Base-by-base conservation (phyloP, 2,888 invertebrate species). In the Tinea pellionella region DNA sequence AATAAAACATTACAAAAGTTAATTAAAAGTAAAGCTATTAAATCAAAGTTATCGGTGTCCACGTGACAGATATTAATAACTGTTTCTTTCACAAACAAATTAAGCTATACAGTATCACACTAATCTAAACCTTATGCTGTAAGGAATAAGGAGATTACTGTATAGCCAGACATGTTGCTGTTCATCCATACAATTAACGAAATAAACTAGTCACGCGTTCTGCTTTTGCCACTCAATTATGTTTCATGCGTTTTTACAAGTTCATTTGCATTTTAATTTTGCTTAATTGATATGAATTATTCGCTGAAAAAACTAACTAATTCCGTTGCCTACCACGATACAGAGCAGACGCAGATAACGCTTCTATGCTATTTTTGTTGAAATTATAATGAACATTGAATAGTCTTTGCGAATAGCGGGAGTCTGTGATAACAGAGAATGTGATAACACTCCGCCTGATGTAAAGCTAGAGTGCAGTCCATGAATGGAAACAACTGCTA, bases 41-140 rank as follows among this genome's bases (percentile, higher is more conserved):
- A 64, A 64, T 66, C 64, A 64, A 61, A 59, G 41, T 62, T 65
- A 65, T 66, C 65, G 61, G 61, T 16, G 60, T 19, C 47, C 62
- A 61, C 59, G 58, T 63, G 64, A 63, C 66, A 64, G 64, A 63
- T 63, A 64, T 63, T 64, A 62, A 64, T 65, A 61, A 59, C 61
- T 18, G 42, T 57, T 32, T 6, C 37, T 12, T 12, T 37, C n/a
- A 9, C 2, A 37, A 37, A 37, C 37, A 37, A 12, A 12, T 53
- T 37, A 2, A 37, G 9, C n/a, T 37, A 37, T 2, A 37, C n/a
- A 12, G 1, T 12, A 6, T 9, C 9, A 6, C 37, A 37, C 9
- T 12, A 37, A 37, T 37, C 9, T 37, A 9, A 37, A 9, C 37
- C 37, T 37, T 37, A 37, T 37, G 37, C 9, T n/a, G 9, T 37